phyloP scores from a whole-genome alignment of 2,888 invertebrate genomes.

The Drosophila picticornis region DNA sequence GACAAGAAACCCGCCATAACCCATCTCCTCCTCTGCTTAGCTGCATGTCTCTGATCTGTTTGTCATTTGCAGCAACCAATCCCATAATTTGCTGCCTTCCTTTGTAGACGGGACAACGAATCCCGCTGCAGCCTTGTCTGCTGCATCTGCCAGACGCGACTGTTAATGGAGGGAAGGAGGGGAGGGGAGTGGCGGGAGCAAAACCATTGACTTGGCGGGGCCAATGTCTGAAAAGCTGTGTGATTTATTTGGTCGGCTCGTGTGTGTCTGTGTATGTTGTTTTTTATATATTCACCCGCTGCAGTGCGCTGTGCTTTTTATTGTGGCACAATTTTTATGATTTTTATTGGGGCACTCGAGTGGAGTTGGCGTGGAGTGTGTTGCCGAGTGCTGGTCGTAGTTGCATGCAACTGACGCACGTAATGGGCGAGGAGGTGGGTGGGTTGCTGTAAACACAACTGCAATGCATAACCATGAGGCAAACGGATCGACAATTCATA shows the following conservation, averaged over 20 bases:
- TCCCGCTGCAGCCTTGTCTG: conserved; percentile 11
- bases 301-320: conserved; percentile 71
- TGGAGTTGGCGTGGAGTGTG: conserved; percentile 60
- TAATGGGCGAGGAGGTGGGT: neutral
- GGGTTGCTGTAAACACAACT: conserved; percentile 51
- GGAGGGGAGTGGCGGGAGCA: neutral
- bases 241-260: conserved; percentile 74
- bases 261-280: conserved; percentile 24
- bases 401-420: conserved; percentile 64
- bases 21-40: neutral
- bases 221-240: conserved; percentile 74
- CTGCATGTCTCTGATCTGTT: conserved; percentile 19
- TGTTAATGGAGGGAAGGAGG: neutral
- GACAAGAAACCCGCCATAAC: neutral
- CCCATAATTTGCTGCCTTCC: conserved; percentile 32
- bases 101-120: conserved; percentile 17
- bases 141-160: conserved; percentile 39
- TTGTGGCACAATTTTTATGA: conserved; percentile 71
- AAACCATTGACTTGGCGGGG: conserved; percentile 55
- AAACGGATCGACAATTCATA: conserved; percentile 53
- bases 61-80: conserved; percentile 26
- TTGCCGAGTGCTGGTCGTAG: conserved; percentile 30
- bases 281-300: conserved; percentile 44
- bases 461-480: conserved; percentile 63
- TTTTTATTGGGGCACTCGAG: conserved; percentile 76